Conservation (phyloP, 2,113 vertebrate species). For the Pterocles orientalis region DNA sequence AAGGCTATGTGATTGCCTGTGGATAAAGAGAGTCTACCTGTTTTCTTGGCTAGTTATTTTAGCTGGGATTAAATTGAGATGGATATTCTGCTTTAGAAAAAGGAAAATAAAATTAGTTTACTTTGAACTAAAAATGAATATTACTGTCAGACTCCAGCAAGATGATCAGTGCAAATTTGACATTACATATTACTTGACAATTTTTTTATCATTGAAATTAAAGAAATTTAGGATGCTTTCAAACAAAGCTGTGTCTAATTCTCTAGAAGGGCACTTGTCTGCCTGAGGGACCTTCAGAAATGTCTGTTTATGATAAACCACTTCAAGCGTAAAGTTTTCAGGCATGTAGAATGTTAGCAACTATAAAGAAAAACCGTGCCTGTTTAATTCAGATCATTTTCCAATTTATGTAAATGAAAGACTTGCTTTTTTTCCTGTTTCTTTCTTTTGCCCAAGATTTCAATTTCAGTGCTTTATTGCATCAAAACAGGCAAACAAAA, state of each 20-base stretch:
- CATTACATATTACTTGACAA: constrained; percentile 35
- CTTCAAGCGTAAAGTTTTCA: constrained; percentile 65
- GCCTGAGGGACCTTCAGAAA: constrained; percentile 59
- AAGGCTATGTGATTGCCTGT: not conserved
- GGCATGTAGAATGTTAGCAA: constrained; percentile 5
- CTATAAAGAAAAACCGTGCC: constrained; percentile 14
- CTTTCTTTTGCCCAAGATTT: not conserved
- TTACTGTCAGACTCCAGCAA: constrained; percentile 28
- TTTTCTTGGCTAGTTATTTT: not conserved
- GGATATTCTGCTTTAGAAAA: not conserved
- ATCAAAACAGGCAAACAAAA: not conserved
- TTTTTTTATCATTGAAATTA: constrained; percentile 63
- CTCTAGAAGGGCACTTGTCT: constrained; percentile 37
- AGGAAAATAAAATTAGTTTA: not conserved
- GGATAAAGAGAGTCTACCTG: not conserved
- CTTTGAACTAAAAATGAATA: constrained; percentile 8
- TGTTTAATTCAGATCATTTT: constrained; percentile 57
- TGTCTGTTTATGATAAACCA: constrained; percentile 57
- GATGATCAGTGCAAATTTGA: not conserved
- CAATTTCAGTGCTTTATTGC: not conserved
- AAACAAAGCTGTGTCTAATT: constrained; percentile 57
- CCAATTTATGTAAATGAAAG: constrained; percentile 22
- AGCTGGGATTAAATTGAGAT: not conserved
- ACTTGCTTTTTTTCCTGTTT: not conserved
- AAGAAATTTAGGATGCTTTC: constrained; percentile 52